Base-by-base conservation (phyloP, 2,113 vertebrate species). In the Lagopus leucura region DNA sequence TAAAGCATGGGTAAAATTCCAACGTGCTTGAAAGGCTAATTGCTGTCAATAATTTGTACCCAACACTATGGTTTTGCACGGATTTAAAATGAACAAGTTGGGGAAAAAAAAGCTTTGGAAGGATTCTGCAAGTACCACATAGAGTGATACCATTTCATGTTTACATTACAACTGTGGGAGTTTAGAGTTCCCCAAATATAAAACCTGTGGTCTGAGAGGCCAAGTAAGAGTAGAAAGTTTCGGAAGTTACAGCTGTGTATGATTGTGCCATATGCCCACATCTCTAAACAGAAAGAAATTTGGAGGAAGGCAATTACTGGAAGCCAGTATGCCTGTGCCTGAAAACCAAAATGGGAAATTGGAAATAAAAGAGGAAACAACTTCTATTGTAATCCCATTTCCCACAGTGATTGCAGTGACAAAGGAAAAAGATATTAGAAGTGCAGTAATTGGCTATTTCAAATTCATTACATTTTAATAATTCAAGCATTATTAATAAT, bases 371-470 rank as follows among this genome's bases (percentile, higher is more conserved):
- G 40, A 86, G 7, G 47, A 91, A 77, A 64, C 47, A 28, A 42
- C 58, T 42, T 63, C 81, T 64, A 64, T 20, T 73, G 43, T 63
- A 50, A 66, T 88, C 32, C 55, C 27, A 47, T 63, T 80, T 30
- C 74, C 60, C 79, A 67, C 60, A 8, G 38, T 94, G 85, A 78
- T 34, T 2, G 6, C 61, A 65, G 17, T 43, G 55, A 50, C 38
- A 75, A 77, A 86, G 85, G 47, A 27, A 77, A 84, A 90, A 70
- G 6, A 30, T 24, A 79, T 10, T 10, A 45, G 15, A 57, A 65
- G 47, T 71, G 89, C 93, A 92, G 92, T 89, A 89, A 78, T 82
- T 84, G 70, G 25, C 63, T 86, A 32, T 90, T 95, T 87, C 32
- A 28, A 57, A 76, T 93, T 71, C 4, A 52, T 77, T 93, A 18